Evolutionary conservation across 2,888 invertebrate species (phyloP).

Genomic region (Epinotia ramella): DNA sequence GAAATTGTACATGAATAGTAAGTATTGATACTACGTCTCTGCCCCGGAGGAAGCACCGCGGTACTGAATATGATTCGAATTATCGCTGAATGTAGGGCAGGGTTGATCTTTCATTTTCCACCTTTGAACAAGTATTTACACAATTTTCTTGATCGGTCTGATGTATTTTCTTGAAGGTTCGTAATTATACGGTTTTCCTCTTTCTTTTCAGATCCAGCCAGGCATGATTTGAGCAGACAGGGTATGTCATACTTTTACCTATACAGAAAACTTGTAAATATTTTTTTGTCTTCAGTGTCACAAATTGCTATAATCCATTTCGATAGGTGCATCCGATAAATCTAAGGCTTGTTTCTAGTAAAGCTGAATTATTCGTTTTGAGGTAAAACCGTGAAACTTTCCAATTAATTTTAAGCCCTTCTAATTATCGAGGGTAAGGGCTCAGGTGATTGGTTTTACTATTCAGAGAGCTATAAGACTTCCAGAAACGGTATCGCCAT

Average conservation of each 20-base stretch:
- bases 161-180: neutral
- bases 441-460: constrained; percentile 21
- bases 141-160: neutral
- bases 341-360: constrained; percentile 9
- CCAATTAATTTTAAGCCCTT: constrained; percentile 31
- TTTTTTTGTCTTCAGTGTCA: neutral
- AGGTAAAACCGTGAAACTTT: constrained; percentile 36
- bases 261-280: neutral
- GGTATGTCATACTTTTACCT: constrained; percentile 49
- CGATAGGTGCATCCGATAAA: constrained; percentile 16
- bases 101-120: neutral
- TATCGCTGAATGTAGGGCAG: neutral
- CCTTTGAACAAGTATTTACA: neutral
- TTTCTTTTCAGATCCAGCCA: constrained; percentile 58
- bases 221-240: constrained; percentile 61
- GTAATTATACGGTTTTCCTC: constrained; percentile 41
- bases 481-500: too few species aligned
- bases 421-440: constrained; percentile 22
- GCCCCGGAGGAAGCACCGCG: too few species aligned
- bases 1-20: too few species aligned
- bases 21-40: too few species aligned
- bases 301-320: constrained; percentile 9
- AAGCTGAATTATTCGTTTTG: constrained; percentile 27
- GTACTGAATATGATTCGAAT: neutral
- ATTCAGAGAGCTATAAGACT: neutral